Evolutionary conservation across 2,113 vertebrate species (phyloP).

Genomic region (Podarcis raffonei): DNA sequence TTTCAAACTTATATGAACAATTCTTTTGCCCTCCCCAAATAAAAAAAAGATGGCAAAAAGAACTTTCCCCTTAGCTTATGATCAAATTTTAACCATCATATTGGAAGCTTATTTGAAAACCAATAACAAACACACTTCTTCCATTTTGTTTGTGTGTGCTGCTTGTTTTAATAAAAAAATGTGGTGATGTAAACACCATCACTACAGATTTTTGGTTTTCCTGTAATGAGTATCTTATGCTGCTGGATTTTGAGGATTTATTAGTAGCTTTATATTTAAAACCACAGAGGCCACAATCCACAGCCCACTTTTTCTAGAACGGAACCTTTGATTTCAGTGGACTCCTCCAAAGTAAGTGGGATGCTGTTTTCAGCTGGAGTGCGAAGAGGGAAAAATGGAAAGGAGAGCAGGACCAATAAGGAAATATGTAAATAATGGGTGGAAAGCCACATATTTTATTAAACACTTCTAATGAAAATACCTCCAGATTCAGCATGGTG

Average conservation of each 20-base stretch:
- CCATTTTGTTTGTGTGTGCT: conserved; percentile 34
- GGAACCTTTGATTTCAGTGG: neutral
- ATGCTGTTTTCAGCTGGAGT: neutral
- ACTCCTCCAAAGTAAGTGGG: neutral
- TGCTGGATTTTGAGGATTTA: neutral
- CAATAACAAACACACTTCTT: conserved; percentile 32
- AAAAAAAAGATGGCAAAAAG: neutral
- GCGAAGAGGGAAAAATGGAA: conserved; percentile 24
- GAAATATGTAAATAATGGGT: conserved; percentile 17
- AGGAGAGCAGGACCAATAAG: conserved; percentile 4
- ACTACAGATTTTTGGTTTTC: neutral
- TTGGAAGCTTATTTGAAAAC: conserved; percentile 69
- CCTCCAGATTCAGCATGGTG: conserved; percentile 8
- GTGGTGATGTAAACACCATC: conserved; percentile 32
- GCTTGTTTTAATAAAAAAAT: conserved; percentile 51
- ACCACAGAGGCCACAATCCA: conserved; percentile 10
- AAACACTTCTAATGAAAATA: conserved; percentile 43
- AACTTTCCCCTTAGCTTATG: conserved; percentile 9
- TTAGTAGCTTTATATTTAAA: neutral
- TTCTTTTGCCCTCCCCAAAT: conserved; percentile 1
- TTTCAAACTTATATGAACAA: conserved; percentile 70
- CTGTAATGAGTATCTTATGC: neutral
- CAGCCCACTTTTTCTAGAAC: neutral
- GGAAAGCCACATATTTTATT: conserved; percentile 30
- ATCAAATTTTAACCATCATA: conserved; percentile 70